phyloP scores from a whole-genome alignment of 2,888 invertebrate species.

The Drosophila yooni region DNA sequence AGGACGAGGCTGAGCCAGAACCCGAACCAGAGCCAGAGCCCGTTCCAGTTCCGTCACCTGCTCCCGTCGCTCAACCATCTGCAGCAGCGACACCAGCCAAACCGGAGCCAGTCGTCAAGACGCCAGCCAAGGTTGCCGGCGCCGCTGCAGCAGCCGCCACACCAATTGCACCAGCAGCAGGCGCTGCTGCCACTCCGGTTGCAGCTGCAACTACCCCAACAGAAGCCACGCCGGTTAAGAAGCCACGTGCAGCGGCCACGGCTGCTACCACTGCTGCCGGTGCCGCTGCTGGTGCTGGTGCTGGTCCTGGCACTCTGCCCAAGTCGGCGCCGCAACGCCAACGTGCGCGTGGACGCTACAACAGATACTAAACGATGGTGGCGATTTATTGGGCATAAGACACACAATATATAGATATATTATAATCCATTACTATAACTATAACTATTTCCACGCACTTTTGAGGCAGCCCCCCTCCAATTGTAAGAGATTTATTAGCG shows the following conservation, averaged over 20 bases:
- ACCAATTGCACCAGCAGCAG: constrained; percentile 13
- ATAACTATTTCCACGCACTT: constrained; percentile 40
- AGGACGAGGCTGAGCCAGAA: constrained; percentile 67
- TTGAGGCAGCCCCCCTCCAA: constrained; percentile 6
- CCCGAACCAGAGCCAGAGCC: constrained; percentile 59
- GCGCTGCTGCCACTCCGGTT: constrained; percentile 84
- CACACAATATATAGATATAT: constrained; percentile 52
- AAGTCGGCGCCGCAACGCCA: constrained; percentile 83
- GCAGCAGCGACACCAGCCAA: constrained; percentile 74
- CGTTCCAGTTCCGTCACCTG: constrained; percentile 63
- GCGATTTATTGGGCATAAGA: constrained; percentile 43
- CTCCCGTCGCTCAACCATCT: constrained; percentile 52
- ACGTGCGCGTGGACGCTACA: constrained; percentile 84
- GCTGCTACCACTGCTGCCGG: constrained; percentile 60
- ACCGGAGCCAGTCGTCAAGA: constrained; percentile 46
- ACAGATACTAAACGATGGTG: constrained; percentile 78
- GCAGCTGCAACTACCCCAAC: constrained; percentile 85
- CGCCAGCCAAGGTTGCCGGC: constrained; percentile 77
- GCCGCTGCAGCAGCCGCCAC: constrained; percentile 31
- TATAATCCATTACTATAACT: constrained; percentile 39
- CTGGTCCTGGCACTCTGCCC: constrained; percentile 75
- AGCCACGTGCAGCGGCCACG: constrained; percentile 63
- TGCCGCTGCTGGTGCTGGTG: constrained; percentile 73
- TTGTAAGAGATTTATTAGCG: constrained; percentile 11
- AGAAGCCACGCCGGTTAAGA: constrained; percentile 84